Evolutionary conservation across 2,113 vertebrate genomes (phyloP).

Genomic region (Zonotrichia leucophrys): DNA sequence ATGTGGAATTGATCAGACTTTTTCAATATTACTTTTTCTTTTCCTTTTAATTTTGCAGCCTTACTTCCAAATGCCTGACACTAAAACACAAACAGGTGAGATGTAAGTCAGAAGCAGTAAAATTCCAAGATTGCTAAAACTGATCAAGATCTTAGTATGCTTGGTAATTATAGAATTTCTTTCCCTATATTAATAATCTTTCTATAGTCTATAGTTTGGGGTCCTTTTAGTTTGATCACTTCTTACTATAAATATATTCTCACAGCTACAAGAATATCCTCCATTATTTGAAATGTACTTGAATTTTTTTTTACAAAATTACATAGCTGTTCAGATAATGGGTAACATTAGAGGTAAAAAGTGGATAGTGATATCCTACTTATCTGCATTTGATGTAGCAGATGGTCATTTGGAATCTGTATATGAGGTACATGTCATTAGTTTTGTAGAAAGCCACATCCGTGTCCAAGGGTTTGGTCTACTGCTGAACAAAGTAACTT

Average conservation of each 20-base stretch:
- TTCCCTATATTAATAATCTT: neutral
- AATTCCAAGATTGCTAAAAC: neutral
- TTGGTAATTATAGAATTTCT: neutral
- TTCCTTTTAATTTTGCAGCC: neutral
- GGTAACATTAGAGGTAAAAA: neutral
- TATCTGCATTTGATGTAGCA: neutral
- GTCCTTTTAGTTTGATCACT: neutral
- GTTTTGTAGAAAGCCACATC: neutral
- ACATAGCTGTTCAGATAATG: neutral
- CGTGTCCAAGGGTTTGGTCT: neutral
- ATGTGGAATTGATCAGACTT: neutral
- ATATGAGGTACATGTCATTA: neutral
- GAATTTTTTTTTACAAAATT: neutral
- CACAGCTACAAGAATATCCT: neutral
- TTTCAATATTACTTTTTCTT: neutral
- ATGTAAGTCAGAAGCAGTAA: neutral
- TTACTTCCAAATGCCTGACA: neutral
- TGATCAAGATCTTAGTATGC: neutral
- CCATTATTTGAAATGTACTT: neutral
- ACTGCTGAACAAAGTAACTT: neutral
- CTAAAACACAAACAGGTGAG: neutral
- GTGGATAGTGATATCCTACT: neutral
- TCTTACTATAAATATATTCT: neutral
- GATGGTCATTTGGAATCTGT: neutral
- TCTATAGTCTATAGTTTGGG: neutral